phyloP scores from a whole-genome alignment of 1,140 invertebrate species.

The Orius laevigatus region DNA sequence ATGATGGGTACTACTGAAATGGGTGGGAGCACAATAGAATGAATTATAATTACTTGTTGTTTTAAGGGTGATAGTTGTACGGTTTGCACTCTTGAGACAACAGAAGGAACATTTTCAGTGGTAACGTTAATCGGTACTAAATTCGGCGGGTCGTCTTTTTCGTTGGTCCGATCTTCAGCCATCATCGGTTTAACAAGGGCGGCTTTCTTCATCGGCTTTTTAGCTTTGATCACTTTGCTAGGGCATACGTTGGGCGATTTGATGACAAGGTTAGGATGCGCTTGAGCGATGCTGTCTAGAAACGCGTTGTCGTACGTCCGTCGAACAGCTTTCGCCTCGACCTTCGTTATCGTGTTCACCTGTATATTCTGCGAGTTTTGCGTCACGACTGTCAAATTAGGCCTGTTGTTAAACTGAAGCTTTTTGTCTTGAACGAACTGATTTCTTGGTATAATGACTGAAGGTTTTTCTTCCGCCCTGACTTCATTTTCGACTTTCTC shows the following conservation, averaged over 20 bases:
- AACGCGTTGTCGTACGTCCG: constrained; percentile 21
- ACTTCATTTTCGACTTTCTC: constrained; percentile 8
- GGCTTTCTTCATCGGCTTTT: constrained; percentile 22
- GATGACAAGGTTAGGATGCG: constrained; percentile 22
- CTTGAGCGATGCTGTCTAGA: constrained; percentile 22
- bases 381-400: constrained; percentile 23
- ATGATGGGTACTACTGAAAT: no score
- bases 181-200: constrained; percentile 25
- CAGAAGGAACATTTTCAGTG: constrained; percentile 8
- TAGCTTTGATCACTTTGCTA: constrained; percentile 16
- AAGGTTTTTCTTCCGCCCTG: background rate
- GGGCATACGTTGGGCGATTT: constrained; percentile 17
- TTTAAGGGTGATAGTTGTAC: constrained; percentile 42
- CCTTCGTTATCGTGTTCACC: constrained; percentile 3
- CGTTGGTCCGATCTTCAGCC: constrained; percentile 15
- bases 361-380: constrained; percentile 5
- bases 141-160: constrained; percentile 14
- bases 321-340: background rate
- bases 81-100: constrained; percentile 34
- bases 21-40: background rate
- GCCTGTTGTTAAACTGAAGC: constrained; percentile 20
- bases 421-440: constrained; percentile 11
- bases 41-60: constrained; percentile 28
- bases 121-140: constrained; percentile 12
- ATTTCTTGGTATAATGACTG: constrained; percentile 5